These are phyloP conservation scores for Pantherophis alleghaniensis DNA, from an alignment of 2,797 vertebrate species.

Conservation along the genomic window DNA sequence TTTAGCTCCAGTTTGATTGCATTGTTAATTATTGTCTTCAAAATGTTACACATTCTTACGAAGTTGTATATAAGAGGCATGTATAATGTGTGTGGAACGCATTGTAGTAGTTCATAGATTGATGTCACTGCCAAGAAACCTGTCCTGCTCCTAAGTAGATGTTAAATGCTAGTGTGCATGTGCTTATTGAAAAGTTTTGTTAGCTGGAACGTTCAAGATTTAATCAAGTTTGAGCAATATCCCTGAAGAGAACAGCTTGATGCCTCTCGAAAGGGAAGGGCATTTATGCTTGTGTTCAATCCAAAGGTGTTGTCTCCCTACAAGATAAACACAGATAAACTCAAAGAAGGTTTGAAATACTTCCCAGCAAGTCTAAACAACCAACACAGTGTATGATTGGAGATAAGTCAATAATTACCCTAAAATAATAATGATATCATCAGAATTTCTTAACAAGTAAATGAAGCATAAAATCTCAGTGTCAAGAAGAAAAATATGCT, in stretches of 20 bases:
- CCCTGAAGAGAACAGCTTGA: not conserved
- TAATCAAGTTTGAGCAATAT: not conserved
- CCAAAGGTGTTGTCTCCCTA: conserved; percentile 18
- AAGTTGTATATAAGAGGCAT: not conserved
- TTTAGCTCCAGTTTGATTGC: not conserved
- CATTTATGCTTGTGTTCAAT: not conserved
- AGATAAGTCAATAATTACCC: conserved; percentile 19
- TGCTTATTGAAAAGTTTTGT: not conserved
- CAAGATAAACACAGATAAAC: conserved; percentile 12
- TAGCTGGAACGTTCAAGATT: not conserved
- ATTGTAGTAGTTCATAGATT: not conserved
- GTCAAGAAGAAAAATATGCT: not conserved
- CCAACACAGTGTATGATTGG: not conserved
- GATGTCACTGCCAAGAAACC: not conserved
- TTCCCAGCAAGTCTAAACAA: conserved; percentile 29
- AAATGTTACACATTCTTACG: not conserved
- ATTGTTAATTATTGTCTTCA: not conserved
- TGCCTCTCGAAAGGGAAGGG: not conserved
- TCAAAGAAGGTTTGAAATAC: not conserved
- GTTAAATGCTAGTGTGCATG: not conserved
- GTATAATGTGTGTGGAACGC: not conserved
- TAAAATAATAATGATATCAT: conserved; percentile 27
- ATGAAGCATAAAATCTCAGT: not conserved
- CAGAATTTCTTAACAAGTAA: not conserved
- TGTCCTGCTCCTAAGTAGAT: not conserved